phyloP scores from a whole-genome alignment of 2,113 vertebrate species.

The Colinus virginianus region DNA sequence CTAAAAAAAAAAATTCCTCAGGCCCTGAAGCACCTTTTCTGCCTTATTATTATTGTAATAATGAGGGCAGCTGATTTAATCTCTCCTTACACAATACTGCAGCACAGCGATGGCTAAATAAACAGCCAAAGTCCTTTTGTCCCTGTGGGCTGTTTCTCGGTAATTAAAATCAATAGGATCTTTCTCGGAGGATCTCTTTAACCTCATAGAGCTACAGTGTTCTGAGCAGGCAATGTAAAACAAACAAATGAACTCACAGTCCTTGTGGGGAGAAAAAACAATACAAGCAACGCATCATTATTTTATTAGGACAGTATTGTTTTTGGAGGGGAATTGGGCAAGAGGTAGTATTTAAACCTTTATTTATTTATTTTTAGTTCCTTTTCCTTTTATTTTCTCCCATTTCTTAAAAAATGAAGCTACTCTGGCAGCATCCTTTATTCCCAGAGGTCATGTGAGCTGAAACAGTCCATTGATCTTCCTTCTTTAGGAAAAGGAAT shows the following conservation, averaged over 20 bases:
- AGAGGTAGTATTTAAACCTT: background rate
- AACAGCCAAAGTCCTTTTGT: constrained; percentile 93
- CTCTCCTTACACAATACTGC: constrained; percentile 90
- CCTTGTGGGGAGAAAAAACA: constrained; percentile 20
- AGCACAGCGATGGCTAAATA: constrained; percentile 88
- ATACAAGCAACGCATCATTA: constrained; percentile 15
- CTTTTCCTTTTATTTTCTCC: background rate
- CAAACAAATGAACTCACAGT: constrained; percentile 71
- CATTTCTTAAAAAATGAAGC: background rate
- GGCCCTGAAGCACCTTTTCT: constrained; percentile 84
- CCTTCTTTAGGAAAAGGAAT: constrained; percentile 31
- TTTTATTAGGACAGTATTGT: constrained; percentile 53
- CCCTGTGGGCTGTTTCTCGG: constrained; percentile 92
- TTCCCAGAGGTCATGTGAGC: constrained; percentile 68
- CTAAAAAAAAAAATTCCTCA: constrained; percentile 60
- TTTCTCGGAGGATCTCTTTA: constrained; percentile 88
- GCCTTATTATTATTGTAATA: constrained; percentile 94
- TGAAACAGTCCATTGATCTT: constrained; percentile 71
- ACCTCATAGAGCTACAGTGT: constrained; percentile 76
- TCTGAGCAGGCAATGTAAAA: constrained; percentile 71
- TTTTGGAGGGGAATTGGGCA: background rate
- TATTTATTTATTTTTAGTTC: background rate
- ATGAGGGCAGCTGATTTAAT: constrained; percentile 94
- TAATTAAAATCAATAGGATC: constrained; percentile 99
- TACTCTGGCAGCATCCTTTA: constrained; percentile 2